A percentile compares a stretch with the other conserved stretches of the same genome.
These are phyloP conservation scores for Tricholauxania praeusta DNA, from an alignment of 2,888 invertebrate genomes.

Conservation along the genomic window DNA sequence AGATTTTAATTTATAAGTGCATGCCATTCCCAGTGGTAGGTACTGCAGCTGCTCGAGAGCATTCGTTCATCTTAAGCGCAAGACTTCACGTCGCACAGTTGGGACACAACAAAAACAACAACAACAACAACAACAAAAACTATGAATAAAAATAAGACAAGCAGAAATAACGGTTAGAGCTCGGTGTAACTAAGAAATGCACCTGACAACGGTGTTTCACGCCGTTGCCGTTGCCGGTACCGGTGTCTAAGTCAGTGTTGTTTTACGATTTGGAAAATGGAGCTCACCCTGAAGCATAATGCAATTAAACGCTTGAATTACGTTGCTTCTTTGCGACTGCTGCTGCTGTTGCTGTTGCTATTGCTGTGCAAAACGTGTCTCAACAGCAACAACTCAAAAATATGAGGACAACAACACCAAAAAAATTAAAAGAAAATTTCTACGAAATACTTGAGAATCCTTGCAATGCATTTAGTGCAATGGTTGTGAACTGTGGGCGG, in stretches of 20 bases:
- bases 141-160: not conserved
- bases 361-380: not conserved
- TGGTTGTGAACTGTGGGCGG: not conserved
- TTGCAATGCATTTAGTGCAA: too few species aligned
- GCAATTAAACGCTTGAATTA: constrained; percentile 21
- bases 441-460: constrained; percentile 7
- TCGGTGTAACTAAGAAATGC: constrained; percentile 6
- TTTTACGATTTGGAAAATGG: not conserved
- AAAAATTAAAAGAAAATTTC: constrained; percentile 7
- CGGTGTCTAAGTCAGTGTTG: not conserved
- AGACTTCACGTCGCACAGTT: not conserved
- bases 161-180: not conserved
- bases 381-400: not conserved
- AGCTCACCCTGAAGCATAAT: constrained; percentile 1
- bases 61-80: not conserved
- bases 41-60: not conserved
- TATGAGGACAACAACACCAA: not conserved
- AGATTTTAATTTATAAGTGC: too few species aligned
- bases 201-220: not conserved
- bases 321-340: constrained; percentile 1
- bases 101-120: not conserved
- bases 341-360: not conserved
- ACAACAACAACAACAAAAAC: constrained; percentile 1
- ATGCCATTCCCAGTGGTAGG: too few species aligned
- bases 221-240: not conserved